Evolutionary conservation across 2,888 invertebrate genomes (phyloP).

Genomic region (Athetis lepigone): DNA sequence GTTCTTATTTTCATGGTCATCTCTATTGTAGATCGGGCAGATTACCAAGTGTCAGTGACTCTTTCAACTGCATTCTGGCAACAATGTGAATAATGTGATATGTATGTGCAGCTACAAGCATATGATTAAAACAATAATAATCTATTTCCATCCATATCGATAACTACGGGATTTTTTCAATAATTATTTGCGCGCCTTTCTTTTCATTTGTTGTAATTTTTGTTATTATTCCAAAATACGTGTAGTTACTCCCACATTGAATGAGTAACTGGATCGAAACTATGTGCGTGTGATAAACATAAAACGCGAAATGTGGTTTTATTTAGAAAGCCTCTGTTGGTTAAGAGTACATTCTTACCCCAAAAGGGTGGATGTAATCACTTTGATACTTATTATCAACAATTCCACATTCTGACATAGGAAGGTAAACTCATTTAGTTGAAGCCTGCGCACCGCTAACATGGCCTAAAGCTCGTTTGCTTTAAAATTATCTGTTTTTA

Average conservation of each 20-base stretch:
- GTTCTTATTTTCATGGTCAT: constrained; percentile 37
- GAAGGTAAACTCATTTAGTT: constrained; percentile 51
- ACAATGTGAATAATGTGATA: constrained; percentile 11
- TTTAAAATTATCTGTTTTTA: constrained; percentile 67
- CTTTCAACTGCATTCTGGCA: constrained; percentile 26
- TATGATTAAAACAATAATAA: neutral
- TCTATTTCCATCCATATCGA: neutral
- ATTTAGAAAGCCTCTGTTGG: constrained; percentile 30
- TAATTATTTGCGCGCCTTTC: neutral
- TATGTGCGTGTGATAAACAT: no score
- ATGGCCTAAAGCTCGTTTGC: constrained; percentile 64
- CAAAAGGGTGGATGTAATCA: constrained; percentile 42
- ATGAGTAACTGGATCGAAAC: constrained; percentile 21
- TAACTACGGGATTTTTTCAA: neutral
- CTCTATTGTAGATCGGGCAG: constrained; percentile 42
- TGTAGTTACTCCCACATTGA: constrained; percentile 19
- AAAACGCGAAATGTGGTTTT: constrained; percentile 27
- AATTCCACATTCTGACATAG: constrained; percentile 40
- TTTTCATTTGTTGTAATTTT: neutral
- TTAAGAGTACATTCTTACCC: constrained; percentile 34
- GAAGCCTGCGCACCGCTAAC: constrained; percentile 45
- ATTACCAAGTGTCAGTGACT: constrained; percentile 43
- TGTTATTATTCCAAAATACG: neutral
- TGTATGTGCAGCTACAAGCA: neutral
- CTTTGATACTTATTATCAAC: constrained; percentile 49